These are phyloP conservation scores for Atta texana DNA, from an alignment of 1,140 invertebrate genomes.

Conservation along the genomic window DNA sequence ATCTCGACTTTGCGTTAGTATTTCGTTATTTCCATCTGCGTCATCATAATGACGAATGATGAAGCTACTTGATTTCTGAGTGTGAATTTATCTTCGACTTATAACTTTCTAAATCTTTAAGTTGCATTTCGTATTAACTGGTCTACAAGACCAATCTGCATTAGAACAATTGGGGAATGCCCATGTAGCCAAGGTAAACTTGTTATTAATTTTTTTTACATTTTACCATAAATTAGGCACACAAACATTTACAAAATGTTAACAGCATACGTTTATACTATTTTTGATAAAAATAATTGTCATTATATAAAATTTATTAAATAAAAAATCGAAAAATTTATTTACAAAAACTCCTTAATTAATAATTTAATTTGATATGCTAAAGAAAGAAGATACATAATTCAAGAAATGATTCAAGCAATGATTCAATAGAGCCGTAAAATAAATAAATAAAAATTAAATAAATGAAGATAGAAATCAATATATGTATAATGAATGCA, in stretches of 20 bases:
- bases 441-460: conserved; percentile 1
- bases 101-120: conserved; percentile 24
- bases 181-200: neutral
- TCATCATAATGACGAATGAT: conserved; percentile 10
- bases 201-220: neutral
- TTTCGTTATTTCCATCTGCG: conserved; percentile 46
- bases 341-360: neutral
- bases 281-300: neutral
- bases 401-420: neutral
- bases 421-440: neutral
- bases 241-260: neutral
- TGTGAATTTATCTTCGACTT: conserved; percentile 8
- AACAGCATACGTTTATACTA: neutral
- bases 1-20: conserved; percentile 18
- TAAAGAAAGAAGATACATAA: neutral
- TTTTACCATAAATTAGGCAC: neutral
- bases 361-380: neutral
- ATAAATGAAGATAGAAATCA: neutral
- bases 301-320: no score
- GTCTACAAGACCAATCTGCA: neutral
- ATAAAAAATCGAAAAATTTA: neutral
- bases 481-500: conserved; percentile 1
- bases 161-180: conserved; percentile 55
- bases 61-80: neutral
- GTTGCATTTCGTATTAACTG: conserved; percentile 6